A percentile compares a stretch with the other conserved stretches of the same genome.
These are phyloP conservation scores for Cryptosula pallasiana DNA, from an alignment of 2,888 invertebrate species.

Conservation along the genomic window DNA sequence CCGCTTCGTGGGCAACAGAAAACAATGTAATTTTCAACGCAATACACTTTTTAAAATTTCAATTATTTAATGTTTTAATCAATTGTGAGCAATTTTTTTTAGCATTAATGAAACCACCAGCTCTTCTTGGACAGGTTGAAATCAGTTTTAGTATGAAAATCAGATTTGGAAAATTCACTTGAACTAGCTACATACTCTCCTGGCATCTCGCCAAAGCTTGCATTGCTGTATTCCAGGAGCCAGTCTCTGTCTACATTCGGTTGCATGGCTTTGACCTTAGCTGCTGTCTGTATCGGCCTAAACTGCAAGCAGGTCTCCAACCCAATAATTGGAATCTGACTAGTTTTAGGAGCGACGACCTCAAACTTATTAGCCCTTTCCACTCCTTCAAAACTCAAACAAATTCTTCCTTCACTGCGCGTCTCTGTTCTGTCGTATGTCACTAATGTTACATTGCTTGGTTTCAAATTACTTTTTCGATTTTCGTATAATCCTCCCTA, in stretches of 20 bases:
- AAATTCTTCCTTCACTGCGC: neutral
- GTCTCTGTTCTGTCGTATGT: neutral
- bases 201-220: conserved; percentile 5
- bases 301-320: neutral
- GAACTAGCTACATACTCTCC: no score
- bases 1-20: no score
- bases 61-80: no score
- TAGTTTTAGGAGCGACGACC: neutral
- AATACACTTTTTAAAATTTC: no score
- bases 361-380: neutral
- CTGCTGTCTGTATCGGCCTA: neutral
- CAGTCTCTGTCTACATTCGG: neutral
- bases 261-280: neutral
- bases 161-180: no score
- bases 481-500: neutral
- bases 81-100: no score
- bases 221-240: neutral
- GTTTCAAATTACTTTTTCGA: no score
- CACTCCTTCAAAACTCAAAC: neutral
- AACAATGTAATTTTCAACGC: no score
- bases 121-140: no score
- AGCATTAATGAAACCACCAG: no score
- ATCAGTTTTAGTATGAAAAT: no score
- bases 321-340: neutral
- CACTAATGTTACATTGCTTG: no score